phyloP scores from a whole-genome alignment of 1,140 invertebrate species.

The Mercenaria mercenaria region DNA sequence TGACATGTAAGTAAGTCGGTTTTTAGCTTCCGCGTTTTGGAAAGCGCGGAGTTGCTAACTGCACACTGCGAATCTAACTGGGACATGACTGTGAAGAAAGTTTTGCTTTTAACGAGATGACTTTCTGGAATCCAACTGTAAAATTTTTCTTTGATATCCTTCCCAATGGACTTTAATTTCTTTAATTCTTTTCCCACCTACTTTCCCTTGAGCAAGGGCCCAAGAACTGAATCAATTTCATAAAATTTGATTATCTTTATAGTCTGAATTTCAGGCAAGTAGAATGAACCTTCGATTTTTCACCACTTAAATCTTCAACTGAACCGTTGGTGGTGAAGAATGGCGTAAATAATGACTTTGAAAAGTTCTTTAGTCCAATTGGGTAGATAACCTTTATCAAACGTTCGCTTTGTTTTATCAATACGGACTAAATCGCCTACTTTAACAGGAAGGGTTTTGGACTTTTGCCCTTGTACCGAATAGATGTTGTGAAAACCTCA shows the following conservation, averaged over 20 bases:
- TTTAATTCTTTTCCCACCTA: neutral
- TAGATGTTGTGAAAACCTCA: slow-evolving; percentile 14
- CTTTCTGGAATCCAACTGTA: neutral
- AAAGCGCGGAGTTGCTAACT: neutral
- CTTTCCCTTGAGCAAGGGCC: neutral
- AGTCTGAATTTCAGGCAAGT: slow-evolving; percentile 24
- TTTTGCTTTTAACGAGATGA: neutral
- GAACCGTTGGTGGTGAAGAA: neutral
- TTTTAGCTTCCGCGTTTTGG: neutral
- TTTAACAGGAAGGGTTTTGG: neutral
- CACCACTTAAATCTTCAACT: neutral
- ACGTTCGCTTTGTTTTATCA: slow-evolving; percentile 51
- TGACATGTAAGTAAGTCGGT: neutral
- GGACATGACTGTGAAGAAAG: neutral
- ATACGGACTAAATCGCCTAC: slow-evolving; percentile 31
- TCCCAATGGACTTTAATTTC: neutral
- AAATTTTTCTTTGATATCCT: neutral
- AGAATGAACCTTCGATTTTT: slow-evolving; percentile 38
- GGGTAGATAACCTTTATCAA: slow-evolving; percentile 60
- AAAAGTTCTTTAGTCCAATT: slow-evolving; percentile 41
- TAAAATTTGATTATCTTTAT: neutral
- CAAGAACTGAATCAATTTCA: neutral
- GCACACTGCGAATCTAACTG: neutral
- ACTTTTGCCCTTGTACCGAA: neutral
- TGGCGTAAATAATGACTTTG: neutral